A percentile compares a stretch with the other conserved stretches of the same genome.
phyloP scores from a whole-genome alignment of 53 echinoderm and acorn worm genomes.

The Zoroaster sp. region DNA sequence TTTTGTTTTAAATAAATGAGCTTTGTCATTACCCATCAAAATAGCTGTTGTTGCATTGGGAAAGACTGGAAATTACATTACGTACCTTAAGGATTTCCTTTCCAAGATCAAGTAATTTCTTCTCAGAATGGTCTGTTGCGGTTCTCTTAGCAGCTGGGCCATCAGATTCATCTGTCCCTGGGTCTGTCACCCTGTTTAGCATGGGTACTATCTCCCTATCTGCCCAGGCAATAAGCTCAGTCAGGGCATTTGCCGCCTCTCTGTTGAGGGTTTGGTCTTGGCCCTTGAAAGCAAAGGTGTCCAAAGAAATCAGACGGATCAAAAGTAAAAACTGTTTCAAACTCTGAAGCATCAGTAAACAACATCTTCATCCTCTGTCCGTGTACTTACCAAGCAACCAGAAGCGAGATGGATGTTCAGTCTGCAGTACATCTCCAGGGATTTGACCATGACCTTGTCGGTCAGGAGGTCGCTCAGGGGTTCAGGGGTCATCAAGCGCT shows the following conservation, averaged over 20 bases:
- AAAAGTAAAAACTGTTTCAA: neutral
- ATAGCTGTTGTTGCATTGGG: no score
- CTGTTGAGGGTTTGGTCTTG: neutral
- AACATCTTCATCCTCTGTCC: neutral
- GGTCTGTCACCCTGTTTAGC: conserved; percentile 48
- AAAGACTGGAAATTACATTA: neutral
- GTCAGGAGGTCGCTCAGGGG: conserved; percentile 65
- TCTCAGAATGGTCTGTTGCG: neutral
- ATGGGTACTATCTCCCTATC: conserved; percentile 76
- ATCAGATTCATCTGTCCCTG: conserved; percentile 2
- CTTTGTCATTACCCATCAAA: neutral
- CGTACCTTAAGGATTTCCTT: conserved; percentile 5
- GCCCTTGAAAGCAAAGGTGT: neutral
- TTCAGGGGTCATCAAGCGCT: conserved; percentile 64
- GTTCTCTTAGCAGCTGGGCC: conserved; percentile 15
- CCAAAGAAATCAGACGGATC: neutral
- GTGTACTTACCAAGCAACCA: neutral
- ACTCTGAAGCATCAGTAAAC: neutral
- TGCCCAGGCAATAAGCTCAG: conserved; percentile 76
- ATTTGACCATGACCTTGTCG: conserved; percentile 72
- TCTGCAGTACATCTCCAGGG: conserved; percentile 68
- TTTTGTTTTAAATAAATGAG: neutral
- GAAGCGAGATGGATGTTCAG: conserved; percentile 74
- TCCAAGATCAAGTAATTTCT: conserved; percentile 8
- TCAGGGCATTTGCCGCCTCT: neutral